Conservation (phyloP, 2,797 vertebrate genomes). For the Mus caroli region DNA sequence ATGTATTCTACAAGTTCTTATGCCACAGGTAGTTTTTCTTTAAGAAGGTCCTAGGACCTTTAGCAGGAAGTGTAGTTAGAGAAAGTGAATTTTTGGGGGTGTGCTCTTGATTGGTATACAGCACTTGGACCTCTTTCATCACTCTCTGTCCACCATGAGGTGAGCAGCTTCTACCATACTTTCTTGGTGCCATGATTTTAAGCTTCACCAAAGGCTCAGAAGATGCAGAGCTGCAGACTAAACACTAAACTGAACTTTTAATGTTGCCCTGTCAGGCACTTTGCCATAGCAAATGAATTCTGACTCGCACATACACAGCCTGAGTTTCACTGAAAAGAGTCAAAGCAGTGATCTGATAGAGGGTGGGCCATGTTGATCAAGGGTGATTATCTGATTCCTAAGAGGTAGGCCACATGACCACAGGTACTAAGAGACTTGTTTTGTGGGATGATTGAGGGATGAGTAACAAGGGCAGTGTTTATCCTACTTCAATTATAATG, state of each 20-base stretch:
- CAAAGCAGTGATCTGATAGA: not conserved
- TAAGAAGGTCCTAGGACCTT: not conserved
- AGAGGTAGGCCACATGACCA: not conserved
- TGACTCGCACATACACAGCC: not conserved
- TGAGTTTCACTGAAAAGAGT: not conserved
- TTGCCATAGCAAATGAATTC: not conserved
- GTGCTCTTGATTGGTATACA: not conserved
- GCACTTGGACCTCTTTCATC: not conserved
- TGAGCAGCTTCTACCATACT: not conserved
- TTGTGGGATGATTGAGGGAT: not conserved
- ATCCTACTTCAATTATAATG: not conserved
- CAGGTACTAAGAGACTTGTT: not conserved
- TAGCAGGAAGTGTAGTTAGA: not conserved
- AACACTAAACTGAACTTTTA: not conserved
- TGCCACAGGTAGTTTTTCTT: not conserved
- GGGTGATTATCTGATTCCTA: not conserved
- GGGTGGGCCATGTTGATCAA: not conserved
- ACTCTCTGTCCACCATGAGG: not conserved
- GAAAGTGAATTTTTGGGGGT: not conserved
- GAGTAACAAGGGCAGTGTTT: not conserved
- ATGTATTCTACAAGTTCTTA: not conserved
- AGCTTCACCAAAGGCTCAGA: not conserved
- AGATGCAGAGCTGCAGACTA: not conserved
- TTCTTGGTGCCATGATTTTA: not conserved
- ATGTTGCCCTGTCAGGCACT: not conserved